Base-by-base conservation (phyloP, 2,113 vertebrate species). In the Corythornis madagascariensis region DNA sequence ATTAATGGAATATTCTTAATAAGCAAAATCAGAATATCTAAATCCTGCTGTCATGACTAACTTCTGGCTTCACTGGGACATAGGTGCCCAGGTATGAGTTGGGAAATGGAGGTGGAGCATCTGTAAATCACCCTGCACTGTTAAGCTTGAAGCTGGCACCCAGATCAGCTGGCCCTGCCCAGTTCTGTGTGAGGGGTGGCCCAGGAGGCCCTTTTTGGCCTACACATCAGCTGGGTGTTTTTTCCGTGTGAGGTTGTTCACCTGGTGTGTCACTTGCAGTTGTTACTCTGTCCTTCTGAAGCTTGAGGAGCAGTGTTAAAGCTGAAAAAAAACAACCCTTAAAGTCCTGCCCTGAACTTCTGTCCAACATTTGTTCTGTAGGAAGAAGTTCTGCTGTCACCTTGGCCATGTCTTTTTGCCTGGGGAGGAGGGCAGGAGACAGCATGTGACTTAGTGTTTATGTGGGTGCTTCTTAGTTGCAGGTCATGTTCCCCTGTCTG, bases 211-310 rank as follows among this genome's bases (percentile, higher is more conserved):
- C 16, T 10, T 16, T 15, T 38, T 61, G 66, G 7, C 35, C 8
- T 52, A 3, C 15, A 6, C 7, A 14, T 24, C 15, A 45, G 24
- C 40, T 71, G n/a, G 11, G 24, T 0, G 0, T 47, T 14, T 26
- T 47, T 59, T 9, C 60, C n/a, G 24, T 38, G 59, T 35, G 18
- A 8, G n/a, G 61, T 11, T 63, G 24, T 20, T 77, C 5, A 12
- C 38, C 33, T 48, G 53, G 10, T 21, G 5, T 29, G 19, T 29
- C 38, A 7, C 24, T 50, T 65, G 86, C 13, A 66, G 26, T 24
- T 63, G 20, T 33, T 66, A 4, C 16, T 82, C 7, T 75, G 66
- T 59, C 45, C 26, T 60, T 40, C 20, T 7, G 18, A 45, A 89
- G 31, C 45, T 56, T 1, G 1, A 50, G 42, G 15, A 45, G 11